phyloP scores from a whole-genome alignment of 2,797 vertebrate genomes.

The Melanogrammus aeglefinus region DNA sequence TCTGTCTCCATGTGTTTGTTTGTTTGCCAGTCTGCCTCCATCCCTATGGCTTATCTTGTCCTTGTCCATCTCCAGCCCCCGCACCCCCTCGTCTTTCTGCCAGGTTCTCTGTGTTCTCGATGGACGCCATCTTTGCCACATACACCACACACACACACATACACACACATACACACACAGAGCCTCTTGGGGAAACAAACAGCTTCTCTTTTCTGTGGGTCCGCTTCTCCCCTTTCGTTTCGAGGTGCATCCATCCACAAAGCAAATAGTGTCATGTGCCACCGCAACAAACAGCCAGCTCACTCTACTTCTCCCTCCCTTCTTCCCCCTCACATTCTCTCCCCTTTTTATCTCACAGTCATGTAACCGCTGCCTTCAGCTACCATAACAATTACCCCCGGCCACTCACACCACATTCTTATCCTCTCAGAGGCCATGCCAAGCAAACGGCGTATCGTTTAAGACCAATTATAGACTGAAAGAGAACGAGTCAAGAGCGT shows the following conservation, averaged over 20 bases:
- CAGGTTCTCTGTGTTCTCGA: too few species aligned
- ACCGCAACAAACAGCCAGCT: constrained; percentile 51
- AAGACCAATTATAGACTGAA: constrained; percentile 9
- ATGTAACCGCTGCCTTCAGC: neutral
- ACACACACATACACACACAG: neutral
- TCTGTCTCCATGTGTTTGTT: constrained; percentile 11
- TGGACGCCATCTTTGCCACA: neutral
- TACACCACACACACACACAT: neutral
- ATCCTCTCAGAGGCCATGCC: neutral
- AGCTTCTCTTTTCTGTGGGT: neutral
- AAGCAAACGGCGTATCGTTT: neutral
- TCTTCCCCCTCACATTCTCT: constrained; percentile 33
- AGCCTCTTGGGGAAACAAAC: constrained; percentile 35
- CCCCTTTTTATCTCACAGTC: neutral
- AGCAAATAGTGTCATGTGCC: constrained; percentile 1
- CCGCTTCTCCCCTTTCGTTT: neutral
- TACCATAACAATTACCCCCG: constrained; percentile 27
- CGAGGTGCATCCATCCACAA: neutral
- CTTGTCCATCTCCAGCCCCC: neutral
- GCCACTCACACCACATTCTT: neutral
- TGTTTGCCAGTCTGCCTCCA: constrained; percentile 4
- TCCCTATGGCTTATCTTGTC: constrained; percentile 9
- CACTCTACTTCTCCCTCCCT: constrained; percentile 38
- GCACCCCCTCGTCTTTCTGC: neutral
- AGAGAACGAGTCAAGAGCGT: constrained; percentile 2